Evolutionary conservation across 1,140 invertebrate species (phyloP), one percentile per base, ranked within the genome.

Genomic region (Platyura marginata): DNA sequence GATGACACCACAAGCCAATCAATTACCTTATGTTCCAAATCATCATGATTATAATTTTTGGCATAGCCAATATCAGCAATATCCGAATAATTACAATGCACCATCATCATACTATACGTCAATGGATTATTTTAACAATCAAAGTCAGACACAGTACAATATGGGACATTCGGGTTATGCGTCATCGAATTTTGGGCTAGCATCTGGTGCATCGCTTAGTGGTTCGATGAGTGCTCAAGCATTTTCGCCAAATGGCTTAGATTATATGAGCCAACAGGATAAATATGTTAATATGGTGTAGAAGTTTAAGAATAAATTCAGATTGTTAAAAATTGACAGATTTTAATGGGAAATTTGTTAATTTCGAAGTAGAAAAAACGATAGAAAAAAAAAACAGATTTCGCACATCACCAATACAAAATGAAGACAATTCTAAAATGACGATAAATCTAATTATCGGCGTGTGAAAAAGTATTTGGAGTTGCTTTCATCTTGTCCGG

Each of bases 61-160:
- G 59, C 56, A 61, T 47, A 59, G 59, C n/a, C 59, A 61, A 47
- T 61, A 61, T 13, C 58, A 63, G 40, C 59, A 72, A 44, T 72
- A 73, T 25, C 73, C 73, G 25, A 68, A 68, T 16, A 72, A 75
- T 50, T 69, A 70, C 35, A 73, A 75, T 50, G 72, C 62, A 40
- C 61, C 61, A 37, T 55, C 61, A 42, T 45, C 48, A 29, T 66
- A 66, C 38, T 66, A 66, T 42, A 59, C 61, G 0, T 68, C 74
- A 61, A 74, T 75, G 72, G 73, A 76, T 42, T 76, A 76, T 50
- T 74, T 75, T 46, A 75, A 72, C 59, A 61, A 61, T 41, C 59
- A 60, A 46, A 61, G 59, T 20, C 58, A 61, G 48, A 55, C 60
- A 18, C 59, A 59, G 50, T 61, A 61, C 15, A 61, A 61, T 18